These are phyloP conservation scores for Agrilus planipennis DNA, from an alignment of 1,140 invertebrate species.

Conservation along the genomic window DNA sequence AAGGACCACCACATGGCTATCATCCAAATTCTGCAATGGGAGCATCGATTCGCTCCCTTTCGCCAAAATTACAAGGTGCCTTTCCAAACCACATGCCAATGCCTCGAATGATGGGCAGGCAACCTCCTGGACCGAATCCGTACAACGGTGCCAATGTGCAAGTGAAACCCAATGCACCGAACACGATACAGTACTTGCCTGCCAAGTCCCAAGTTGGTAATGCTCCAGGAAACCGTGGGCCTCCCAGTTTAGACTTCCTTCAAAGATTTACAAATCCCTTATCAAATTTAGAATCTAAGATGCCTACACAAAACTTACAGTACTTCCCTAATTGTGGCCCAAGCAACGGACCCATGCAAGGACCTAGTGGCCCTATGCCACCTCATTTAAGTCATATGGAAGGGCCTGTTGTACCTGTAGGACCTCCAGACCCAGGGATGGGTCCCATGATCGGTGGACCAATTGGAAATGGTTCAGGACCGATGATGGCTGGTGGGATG, in stretches of 20 bases:
- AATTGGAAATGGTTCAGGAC: constrained; percentile 23
- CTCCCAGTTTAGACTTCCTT: constrained; percentile 84
- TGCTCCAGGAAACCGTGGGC: constrained; percentile 53
- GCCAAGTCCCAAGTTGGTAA: constrained; percentile 66
- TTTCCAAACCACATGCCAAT: constrained; percentile 33
- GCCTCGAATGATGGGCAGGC: constrained; percentile 39
- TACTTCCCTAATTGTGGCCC: constrained; percentile 52
- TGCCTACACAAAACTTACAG: constrained; percentile 58
- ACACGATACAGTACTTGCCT: constrained; percentile 95
- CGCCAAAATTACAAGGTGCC: constrained; percentile 35
- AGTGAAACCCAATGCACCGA: constrained; percentile 92
- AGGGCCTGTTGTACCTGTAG: constrained; percentile 30
- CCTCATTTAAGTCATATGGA: constrained; percentile 38
- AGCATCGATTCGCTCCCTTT: constrained; percentile 33
- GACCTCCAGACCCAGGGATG: too few relatives aligned
- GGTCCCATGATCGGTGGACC: constrained; percentile 40
- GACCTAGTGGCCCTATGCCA: constrained; percentile 31
- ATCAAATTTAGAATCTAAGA: constrained; percentile 56
- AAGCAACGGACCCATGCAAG: constrained; percentile 36
- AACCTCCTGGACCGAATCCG: constrained; percentile 49
- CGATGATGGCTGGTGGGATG: constrained; percentile 35
- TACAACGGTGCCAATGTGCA: constrained; percentile 78
- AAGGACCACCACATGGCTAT: constrained; percentile 31
- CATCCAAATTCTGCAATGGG: constrained; percentile 35
- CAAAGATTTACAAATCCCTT: constrained; percentile 75